These are phyloP conservation scores for Heliconius charithonia DNA, from an alignment of 2,888 invertebrate species.

Conservation along the genomic window DNA sequence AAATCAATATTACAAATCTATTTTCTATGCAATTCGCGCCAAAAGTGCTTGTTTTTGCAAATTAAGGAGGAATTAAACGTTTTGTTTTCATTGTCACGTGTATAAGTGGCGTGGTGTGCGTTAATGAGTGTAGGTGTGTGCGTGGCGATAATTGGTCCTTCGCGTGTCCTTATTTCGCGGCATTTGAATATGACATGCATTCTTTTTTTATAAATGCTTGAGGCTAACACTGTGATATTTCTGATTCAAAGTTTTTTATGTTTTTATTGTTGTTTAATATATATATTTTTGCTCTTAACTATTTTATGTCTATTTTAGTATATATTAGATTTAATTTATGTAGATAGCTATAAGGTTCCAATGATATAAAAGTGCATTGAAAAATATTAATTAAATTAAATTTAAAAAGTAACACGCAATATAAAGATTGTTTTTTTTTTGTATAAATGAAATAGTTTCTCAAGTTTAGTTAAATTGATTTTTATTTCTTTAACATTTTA, in stretches of 20 bases:
- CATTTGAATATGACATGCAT: constrained; percentile 39
- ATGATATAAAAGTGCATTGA: background rate
- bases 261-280: background rate
- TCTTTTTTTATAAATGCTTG: constrained; percentile 28
- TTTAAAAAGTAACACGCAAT: background rate
- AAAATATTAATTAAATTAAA: background rate
- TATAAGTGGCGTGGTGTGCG: constrained; percentile 76
- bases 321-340: background rate
- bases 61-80: constrained; percentile 57
- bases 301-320: background rate
- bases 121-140: constrained; percentile 78
- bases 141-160: constrained; percentile 55
- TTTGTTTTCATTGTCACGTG: constrained; percentile 69
- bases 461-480: no score
- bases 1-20: constrained; percentile 56
- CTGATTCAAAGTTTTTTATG: constrained; percentile 10
- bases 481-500: no score
- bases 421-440: no score
- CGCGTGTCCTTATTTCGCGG: constrained; percentile 57
- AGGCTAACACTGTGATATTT: background rate
- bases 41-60: constrained; percentile 55
- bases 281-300: background rate
- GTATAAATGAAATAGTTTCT: no score
- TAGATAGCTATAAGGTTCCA: background rate
- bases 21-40: constrained; percentile 58